Evolutionary conservation across 2,797 vertebrate species (phyloP).

Genomic region (Myoxocephalus aenaeus): DNA sequence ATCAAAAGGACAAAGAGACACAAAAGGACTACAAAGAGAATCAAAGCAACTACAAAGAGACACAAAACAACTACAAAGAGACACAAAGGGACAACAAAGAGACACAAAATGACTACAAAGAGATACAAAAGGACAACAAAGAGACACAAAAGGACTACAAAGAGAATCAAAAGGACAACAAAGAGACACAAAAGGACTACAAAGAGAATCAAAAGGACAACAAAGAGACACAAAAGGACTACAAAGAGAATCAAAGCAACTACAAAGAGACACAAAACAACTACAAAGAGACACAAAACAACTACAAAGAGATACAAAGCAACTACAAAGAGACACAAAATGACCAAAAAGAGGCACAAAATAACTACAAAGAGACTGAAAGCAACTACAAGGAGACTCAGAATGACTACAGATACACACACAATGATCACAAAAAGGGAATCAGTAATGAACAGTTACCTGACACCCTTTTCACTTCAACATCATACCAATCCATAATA

Average conservation of each 20-base stretch:
- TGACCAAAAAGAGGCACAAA: too few relatives aligned
- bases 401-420: neutral
- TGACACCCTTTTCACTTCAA: neutral
- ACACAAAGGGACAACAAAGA: neutral
- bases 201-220: too few relatives aligned
- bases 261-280: neutral
- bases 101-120: neutral
- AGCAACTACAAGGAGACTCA: neutral
- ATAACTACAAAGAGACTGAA: neutral
- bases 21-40: too few relatives aligned
- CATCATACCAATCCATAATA: neutral
- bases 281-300: neutral
- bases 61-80: too few relatives aligned
- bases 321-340: too few relatives aligned
- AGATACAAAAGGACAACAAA: neutral
- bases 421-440: neutral
- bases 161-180: too few relatives aligned
- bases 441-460: neutral
- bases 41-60: too few relatives aligned
- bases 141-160: neutral
- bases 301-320: neutral
- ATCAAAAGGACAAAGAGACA: too few relatives aligned
- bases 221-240: neutral
- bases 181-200: neutral
- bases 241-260: neutral